Percentiles rank a stretch among this genome's conserved stretches.
Evolutionary conservation across 2,113 vertebrate species (phyloP).

Genomic region (human): DNA sequence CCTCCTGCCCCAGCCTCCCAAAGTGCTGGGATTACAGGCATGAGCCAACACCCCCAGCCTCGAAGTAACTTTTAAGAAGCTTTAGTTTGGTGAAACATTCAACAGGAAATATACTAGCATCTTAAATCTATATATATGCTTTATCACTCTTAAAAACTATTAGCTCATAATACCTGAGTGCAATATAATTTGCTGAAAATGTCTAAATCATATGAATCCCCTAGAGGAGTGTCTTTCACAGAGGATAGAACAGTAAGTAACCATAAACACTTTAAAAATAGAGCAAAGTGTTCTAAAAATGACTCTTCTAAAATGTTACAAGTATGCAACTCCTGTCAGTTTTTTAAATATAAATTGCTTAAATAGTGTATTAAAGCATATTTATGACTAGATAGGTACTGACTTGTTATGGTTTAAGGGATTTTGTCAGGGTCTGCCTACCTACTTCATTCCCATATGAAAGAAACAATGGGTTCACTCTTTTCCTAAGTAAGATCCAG

Average conservation of each 20-base stretch:
- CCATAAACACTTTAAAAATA: neutral
- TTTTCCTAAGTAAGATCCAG: neutral
- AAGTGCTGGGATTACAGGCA: no score
- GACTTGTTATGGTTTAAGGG: neutral
- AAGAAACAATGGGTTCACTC: neutral
- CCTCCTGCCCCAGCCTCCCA: no score
- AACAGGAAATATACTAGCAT: neutral
- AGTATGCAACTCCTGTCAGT: neutral
- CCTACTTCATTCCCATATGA: neutral
- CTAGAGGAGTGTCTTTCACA: neutral
- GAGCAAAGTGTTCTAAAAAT: neutral
- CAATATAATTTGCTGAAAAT: neutral
- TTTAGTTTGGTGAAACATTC: neutral
- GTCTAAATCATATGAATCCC: neutral
- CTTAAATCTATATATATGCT: neutral
- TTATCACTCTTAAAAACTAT: neutral
- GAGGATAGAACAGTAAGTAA: neutral
- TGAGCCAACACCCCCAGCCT: neutral
- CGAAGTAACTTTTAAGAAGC: neutral
- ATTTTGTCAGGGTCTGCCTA: neutral
- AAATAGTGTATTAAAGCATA: neutral
- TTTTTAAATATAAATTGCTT: neutral
- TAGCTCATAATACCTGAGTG: neutral
- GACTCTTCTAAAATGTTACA: neutral
- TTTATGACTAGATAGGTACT: neutral